phyloP scores from a whole-genome alignment of 2,888 invertebrate genomes.

The Rhimphoctona megacephalus region DNA sequence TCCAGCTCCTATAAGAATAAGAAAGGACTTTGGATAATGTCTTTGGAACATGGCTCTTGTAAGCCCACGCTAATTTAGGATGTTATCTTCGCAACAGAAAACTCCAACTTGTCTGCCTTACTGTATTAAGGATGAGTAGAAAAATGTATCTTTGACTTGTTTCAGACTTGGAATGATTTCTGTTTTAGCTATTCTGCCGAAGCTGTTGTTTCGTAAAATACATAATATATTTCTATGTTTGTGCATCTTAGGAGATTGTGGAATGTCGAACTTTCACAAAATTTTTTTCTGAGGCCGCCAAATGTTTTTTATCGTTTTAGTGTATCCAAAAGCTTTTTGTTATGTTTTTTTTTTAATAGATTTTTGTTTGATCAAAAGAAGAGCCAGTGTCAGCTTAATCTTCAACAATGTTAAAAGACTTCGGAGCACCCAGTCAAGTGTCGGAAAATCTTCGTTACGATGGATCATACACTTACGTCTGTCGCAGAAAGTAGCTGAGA shows the following conservation, averaged over 20 bases:
- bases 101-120: neutral
- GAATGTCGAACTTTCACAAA: constrained; percentile 6
- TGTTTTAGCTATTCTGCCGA: constrained; percentile 40
- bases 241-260: neutral
- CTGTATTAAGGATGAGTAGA: neutral
- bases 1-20: neutral
- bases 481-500: neutral
- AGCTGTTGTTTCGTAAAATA: constrained; percentile 13
- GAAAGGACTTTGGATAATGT: neutral
- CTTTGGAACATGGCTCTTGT: neutral
- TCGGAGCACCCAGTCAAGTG: neutral
- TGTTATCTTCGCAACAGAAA: neutral
- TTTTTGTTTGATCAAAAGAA: neutral
- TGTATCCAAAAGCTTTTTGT: neutral
- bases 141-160: constrained; percentile 2
- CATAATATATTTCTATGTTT: neutral
- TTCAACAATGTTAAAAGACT: neutral
- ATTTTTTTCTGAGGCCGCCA: constrained; percentile 49
- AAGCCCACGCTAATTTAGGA: neutral
- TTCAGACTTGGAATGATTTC: constrained; percentile 43
- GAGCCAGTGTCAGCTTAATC: constrained; percentile 28
- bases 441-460: constrained; percentile 25
- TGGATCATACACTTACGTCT: constrained; percentile 28
- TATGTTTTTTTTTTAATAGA: neutral
- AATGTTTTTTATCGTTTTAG: constrained; percentile 17